Evolutionary conservation across 2,888 invertebrate genomes (phyloP), one percentile per base, ranked within the genome.

Genomic region (Pammene fasciana): DNA sequence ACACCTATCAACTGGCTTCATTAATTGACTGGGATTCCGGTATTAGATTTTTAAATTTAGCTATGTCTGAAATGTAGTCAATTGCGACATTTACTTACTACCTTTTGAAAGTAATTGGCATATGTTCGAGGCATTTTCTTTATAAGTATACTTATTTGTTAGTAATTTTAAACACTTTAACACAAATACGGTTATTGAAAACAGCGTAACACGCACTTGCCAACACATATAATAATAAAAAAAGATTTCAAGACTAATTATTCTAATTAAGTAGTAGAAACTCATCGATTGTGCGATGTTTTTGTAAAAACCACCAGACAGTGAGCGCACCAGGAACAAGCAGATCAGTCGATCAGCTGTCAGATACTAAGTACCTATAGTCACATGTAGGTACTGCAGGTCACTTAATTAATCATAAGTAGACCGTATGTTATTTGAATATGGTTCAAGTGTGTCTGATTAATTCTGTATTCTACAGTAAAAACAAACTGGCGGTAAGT

Each of bases 271-370:
- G 6, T 1, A 5, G 38, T 55, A 38, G 36, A 16, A 38, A 55
- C 1, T 26, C 26, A 26, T 26, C 26, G 26, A 4, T 26, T 26
- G 26, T 26, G 55, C 5, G 26, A 45, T 34, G 14, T 9, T 9
- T 26, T 6, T 11, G 14, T 14, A 36, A 26, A 26, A 26, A 26
- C 26, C 4, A 16, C 5, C 13, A 26, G 45, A 36, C 60, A 48
- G 45, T 45, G 45, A 59, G 59, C 34, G 8, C 36, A 36, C 6
- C 2, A 60, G 34, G 34, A 36, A 60, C 60, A 48, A 36, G 26
- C 9, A 9, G 43, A 45, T 43, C 57, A 57, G 46, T 36, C 60
- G 34, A 36, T 60, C 46, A 46, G 45, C 16, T 36, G 60, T 34
- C 60, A 46, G 46, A 46, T 34, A 16, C n/a, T n/a, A n/a, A n/a